Conservation (phyloP, 2,888 invertebrate species). For the Patella ulyssiponensis region DNA sequence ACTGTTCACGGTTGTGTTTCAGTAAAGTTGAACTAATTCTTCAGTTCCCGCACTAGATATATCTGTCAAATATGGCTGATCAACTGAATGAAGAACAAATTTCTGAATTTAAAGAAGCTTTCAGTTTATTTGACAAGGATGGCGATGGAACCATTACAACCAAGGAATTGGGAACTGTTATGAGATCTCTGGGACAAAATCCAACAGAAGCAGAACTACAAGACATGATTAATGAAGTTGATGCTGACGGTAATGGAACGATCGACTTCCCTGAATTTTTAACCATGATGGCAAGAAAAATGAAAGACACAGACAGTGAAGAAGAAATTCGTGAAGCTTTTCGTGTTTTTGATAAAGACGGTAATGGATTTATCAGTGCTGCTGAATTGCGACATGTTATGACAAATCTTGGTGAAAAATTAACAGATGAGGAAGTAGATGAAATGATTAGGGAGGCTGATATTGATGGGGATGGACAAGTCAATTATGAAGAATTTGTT, state of each 20-base stretch:
- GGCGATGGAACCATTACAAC: slow-evolving; percentile 99
- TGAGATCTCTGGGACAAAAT: slow-evolving; percentile 98
- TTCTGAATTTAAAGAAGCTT: slow-evolving; percentile 97
- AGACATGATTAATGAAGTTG: slow-evolving; percentile 97
- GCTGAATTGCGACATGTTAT: slow-evolving; percentile 98
- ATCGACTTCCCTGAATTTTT: slow-evolving; percentile 22
- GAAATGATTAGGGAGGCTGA: slow-evolving; percentile 99
- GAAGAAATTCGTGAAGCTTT: slow-evolving; percentile 99
- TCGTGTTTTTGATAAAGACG: slow-evolving; percentile 98
- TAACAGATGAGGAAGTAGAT: slow-evolving; percentile 98
- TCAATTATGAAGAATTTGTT: slow-evolving; percentile 87
- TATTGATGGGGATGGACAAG: slow-evolving; percentile 98
- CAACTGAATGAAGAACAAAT: slow-evolving; percentile 20
- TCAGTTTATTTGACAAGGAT: slow-evolving; percentile 99
- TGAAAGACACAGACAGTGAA: slow-evolving; percentile 94
- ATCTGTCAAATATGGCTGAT: slow-evolving; percentile 2
- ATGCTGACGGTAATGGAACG: slow-evolving; percentile 36
- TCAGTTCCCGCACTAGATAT: too few relatives aligned
- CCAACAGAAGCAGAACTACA: slow-evolving; percentile 99
- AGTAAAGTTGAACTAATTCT: too few relatives aligned
- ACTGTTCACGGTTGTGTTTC: too few relatives aligned
- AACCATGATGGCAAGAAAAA: slow-evolving; percentile 85
- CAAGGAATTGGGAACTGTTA: slow-evolving; percentile 99
- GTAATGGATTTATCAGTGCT: slow-evolving; percentile 98
- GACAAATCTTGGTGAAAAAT: slow-evolving; percentile 99